Conservation (phyloP, 1,140 invertebrate species). For the Bemisia tabaci region DNA sequence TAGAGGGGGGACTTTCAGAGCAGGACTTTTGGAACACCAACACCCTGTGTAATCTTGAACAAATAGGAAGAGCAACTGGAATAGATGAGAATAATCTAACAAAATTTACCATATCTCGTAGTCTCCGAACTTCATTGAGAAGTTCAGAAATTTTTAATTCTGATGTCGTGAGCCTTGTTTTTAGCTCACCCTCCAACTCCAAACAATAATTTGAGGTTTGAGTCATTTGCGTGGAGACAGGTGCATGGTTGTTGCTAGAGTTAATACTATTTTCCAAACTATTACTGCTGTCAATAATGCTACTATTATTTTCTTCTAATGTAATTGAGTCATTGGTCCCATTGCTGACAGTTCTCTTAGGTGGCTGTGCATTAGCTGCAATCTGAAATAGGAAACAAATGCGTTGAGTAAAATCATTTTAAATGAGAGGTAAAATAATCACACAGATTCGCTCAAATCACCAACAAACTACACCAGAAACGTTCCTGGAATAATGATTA, state of each 20-base stretch:
- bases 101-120: slow-evolving; percentile 13
- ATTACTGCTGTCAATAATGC: background rate
- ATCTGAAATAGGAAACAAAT: slow-evolving; percentile 5
- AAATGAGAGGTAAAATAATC: slow-evolving; percentile 15
- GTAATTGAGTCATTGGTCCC: background rate
- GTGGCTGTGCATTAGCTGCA: slow-evolving; percentile 1
- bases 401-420: background rate
- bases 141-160: slow-evolving; percentile 20
- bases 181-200: slow-evolving; percentile 17
- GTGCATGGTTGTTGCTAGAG: background rate
- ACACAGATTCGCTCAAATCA: no score
- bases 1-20: no score
- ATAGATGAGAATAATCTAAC: no score
- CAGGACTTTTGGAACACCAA: no score
- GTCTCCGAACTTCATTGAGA: slow-evolving; percentile 18
- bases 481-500: no score
- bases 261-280: background rate
- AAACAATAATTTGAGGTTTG: background rate
- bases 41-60: no score
- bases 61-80: no score
- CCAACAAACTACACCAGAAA: no score
- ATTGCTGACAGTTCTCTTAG: background rate
- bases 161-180: slow-evolving; percentile 15
- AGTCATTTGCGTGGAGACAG: background rate
- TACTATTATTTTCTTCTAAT: background rate